phyloP scores from a whole-genome alignment of 2,797 vertebrate species.

The Gallinago solitaria region DNA sequence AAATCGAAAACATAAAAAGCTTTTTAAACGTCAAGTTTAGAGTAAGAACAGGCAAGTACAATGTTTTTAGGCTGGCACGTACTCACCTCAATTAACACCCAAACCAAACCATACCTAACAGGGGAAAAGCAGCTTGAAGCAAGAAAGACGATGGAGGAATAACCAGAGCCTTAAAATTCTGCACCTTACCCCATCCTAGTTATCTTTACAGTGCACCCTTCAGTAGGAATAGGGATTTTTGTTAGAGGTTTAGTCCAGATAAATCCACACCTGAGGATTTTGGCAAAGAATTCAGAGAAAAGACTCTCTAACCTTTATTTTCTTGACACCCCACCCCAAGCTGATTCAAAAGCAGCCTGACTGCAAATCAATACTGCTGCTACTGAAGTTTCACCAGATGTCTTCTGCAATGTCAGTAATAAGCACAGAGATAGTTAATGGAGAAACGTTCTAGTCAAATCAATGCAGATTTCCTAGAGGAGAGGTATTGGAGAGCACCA shows the following conservation, averaged over 20 bases:
- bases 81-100: background rate
- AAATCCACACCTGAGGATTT: background rate
- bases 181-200: background rate
- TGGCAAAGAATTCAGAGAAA: background rate
- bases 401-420: background rate
- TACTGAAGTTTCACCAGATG: background rate
- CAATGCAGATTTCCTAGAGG: background rate
- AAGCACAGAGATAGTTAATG: background rate
- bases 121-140: background rate
- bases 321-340: background rate
- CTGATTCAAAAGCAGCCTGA: background rate
- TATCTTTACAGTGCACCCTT: background rate
- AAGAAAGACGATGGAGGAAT: background rate
- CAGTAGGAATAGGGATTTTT: background rate
- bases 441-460: background rate
- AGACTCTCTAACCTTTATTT: background rate
- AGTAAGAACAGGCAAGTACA: background rate
- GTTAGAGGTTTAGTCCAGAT: background rate
- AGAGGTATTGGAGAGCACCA: background rate
- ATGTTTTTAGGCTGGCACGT: background rate
- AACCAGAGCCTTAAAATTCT: background rate
- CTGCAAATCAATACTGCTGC: background rate
- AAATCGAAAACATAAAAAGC: background rate
- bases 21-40: background rate
- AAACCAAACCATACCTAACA: background rate